These are phyloP conservation scores for Eulemur rufifrons DNA, from an alignment of 2,113 vertebrate species.

Conservation along the genomic window DNA sequence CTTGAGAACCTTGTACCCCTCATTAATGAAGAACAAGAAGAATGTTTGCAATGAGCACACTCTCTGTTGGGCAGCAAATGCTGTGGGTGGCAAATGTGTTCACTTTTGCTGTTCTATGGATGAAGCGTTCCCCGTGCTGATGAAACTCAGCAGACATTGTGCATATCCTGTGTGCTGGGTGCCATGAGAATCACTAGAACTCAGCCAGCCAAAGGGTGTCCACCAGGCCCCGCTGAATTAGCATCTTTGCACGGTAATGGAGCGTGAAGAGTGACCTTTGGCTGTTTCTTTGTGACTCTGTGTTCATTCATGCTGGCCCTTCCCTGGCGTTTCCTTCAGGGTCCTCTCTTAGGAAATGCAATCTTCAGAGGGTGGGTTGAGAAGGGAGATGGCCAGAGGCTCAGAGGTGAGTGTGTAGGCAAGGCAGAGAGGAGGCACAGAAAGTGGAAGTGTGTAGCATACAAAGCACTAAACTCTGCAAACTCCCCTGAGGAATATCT, in stretches of 20 bases:
- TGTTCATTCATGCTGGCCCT: not conserved
- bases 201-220: not conserved
- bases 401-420: not conserved
- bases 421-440: not conserved
- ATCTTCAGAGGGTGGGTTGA: not conserved
- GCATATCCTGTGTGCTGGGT: not conserved
- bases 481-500: not conserved
- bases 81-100: not conserved
- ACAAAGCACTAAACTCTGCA: not conserved
- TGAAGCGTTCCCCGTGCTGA: not conserved
- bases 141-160: not conserved
- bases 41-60: not conserved
- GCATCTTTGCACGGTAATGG: not conserved
- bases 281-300: not conserved
- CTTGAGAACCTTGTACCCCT: not conserved
- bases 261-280: not conserved
- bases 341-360: not conserved
- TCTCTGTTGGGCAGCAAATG: not conserved
- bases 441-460: not conserved
- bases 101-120: not conserved
- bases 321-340: not conserved
- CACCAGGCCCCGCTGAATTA: not conserved
- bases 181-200: not conserved
- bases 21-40: slow-evolving; percentile 15
- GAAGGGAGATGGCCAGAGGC: not conserved